Evolutionary conservation across 1,140 invertebrate species (phyloP).

Genomic region (Drosophila subpulchrella): DNA sequence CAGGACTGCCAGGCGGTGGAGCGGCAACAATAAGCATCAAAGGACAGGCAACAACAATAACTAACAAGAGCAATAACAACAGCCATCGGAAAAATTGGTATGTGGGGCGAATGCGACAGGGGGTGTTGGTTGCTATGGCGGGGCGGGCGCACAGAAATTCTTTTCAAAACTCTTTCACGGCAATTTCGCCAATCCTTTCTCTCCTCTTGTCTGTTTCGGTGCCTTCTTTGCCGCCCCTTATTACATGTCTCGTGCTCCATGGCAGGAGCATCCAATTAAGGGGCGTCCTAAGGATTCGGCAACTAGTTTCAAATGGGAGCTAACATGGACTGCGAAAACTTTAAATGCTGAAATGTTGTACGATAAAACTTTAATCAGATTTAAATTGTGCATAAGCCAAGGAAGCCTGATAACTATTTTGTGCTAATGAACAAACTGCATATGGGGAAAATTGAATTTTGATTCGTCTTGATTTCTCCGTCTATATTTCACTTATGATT

Average conservation of each 20-base stretch:
- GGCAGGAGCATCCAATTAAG: slow-evolving; percentile 41
- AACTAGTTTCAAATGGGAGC: slow-evolving; percentile 6
- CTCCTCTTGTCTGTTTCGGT: background rate
- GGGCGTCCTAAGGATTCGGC: slow-evolving; percentile 34
- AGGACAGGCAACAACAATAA: slow-evolving; percentile 54
- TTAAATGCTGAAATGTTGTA: background rate
- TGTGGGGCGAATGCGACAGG: background rate
- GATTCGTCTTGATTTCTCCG: background rate
- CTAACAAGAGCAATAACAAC: slow-evolving; percentile 48
- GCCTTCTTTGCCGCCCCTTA: slow-evolving; percentile 1
- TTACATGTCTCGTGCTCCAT: slow-evolving; percentile 17
- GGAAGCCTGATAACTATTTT: background rate
- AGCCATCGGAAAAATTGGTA: background rate
- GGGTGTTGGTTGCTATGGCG: background rate
- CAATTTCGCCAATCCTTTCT: slow-evolving; percentile 38
- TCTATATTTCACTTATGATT: background rate
- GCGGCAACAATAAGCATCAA: slow-evolving; percentile 48
- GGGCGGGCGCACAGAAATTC: slow-evolving; percentile 25
- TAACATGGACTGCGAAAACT: background rate
- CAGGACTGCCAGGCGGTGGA: background rate
- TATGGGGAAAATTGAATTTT: too few relatives aligned
- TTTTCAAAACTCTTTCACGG: slow-evolving; percentile 42
- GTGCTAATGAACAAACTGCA: background rate
- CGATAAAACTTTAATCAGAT: background rate
- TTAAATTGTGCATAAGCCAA: background rate